These are phyloP conservation scores for Megastigmus dorsalis DNA, from an alignment of 2,888 invertebrate species.

Conservation along the genomic window DNA sequence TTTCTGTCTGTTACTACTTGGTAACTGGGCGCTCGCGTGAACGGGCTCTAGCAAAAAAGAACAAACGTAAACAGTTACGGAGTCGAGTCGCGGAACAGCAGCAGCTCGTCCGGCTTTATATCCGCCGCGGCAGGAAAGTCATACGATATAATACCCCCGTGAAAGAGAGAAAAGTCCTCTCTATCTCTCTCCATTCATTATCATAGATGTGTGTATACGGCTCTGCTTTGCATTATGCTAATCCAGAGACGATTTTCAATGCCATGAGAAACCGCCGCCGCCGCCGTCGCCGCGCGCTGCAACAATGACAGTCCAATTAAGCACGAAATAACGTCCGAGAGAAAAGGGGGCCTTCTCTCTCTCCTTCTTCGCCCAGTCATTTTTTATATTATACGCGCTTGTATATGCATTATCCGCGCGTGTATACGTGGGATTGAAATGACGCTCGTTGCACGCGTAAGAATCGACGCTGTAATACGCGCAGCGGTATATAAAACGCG, in stretches of 20 bases:
- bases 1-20: slow-evolving; percentile 11
- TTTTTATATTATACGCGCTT: no score
- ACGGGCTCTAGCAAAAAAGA: not conserved
- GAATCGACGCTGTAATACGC: not conserved
- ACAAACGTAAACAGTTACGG: no score
- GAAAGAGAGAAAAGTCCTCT: no score
- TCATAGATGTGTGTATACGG: no score
- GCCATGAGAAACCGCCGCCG: slow-evolving; percentile 40
- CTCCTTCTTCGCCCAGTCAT: no score
- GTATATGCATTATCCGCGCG: no score
- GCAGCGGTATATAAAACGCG: not conserved
- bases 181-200: slow-evolving; percentile 37
- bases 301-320: slow-evolving; percentile 52
- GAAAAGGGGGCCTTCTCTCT: not conserved
- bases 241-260: slow-evolving; percentile 50
- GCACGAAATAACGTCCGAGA: slow-evolving; percentile 23
- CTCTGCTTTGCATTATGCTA: slow-evolving; percentile 46
- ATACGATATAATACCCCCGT: no score
- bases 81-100: no score
- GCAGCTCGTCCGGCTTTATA: not conserved
- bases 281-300: no score
- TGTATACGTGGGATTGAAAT: slow-evolving; percentile 40
- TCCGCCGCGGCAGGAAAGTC: not conserved
- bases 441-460: slow-evolving; percentile 21
- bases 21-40: not conserved